Evolutionary conservation across 2,888 invertebrate species (phyloP).

Genomic region (Polyploca ridens): DNA sequence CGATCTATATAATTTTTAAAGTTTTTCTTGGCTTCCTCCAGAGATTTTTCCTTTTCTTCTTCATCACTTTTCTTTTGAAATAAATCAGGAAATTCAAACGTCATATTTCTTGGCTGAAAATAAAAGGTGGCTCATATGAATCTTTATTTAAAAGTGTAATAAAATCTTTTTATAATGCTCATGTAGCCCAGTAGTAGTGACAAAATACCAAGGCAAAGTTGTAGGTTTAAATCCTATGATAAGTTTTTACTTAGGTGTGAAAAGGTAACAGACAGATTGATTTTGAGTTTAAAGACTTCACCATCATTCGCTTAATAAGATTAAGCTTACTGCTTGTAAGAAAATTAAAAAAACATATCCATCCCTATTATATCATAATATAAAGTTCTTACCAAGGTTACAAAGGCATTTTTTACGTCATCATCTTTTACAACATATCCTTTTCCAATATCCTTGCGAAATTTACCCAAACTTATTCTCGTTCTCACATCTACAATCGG

Average conservation of each 20-base stretch:
- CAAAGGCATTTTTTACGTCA: slow-evolving; percentile 92
- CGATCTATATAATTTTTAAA: slow-evolving; percentile 85
- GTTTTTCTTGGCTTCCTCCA: slow-evolving; percentile 86
- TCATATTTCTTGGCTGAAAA: slow-evolving; percentile 88
- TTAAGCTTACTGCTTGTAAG: no score
- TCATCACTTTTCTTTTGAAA: slow-evolving; percentile 83
- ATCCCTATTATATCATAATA: no score
- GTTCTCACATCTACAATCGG: slow-evolving; percentile 91
- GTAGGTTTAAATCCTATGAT: no score
- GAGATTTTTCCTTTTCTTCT: slow-evolving; percentile 84
- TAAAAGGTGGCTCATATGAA: slow-evolving; percentile 9
- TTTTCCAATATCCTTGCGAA: slow-evolving; percentile 83
- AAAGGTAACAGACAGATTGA: no score
- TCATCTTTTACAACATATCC: slow-evolving; percentile 92
- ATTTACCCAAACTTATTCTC: slow-evolving; percentile 88
- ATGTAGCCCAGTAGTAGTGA: no score
- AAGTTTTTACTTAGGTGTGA: no score
- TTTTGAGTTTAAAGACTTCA: no score
- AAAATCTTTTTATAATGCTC: no score
- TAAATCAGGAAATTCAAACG: slow-evolving; percentile 91
- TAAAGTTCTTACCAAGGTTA: slow-evolving; percentile 86
- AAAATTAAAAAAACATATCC: no score
- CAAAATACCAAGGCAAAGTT: no score
- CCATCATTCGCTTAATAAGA: no score
- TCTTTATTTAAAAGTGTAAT: background rate